Conservation (phyloP, 2,113 vertebrate species). For the Rhagologus leucostigma region DNA sequence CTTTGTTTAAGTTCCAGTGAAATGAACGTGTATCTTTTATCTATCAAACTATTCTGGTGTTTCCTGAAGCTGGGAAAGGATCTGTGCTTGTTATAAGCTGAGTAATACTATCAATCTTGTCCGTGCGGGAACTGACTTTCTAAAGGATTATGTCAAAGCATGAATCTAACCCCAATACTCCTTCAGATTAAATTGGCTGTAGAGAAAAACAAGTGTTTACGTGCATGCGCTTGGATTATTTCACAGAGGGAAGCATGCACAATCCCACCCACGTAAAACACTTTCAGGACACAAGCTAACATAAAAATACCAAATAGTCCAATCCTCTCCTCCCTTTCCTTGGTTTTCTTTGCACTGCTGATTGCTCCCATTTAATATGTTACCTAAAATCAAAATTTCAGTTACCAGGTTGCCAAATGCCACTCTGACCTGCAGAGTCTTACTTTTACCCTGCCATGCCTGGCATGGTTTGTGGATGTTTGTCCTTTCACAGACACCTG, state of each 20-base stretch:
- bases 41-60: not conserved
- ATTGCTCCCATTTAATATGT: not conserved
- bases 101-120: not conserved
- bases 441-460: too few relatives aligned
- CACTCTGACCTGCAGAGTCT: not conserved
- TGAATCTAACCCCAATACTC: not conserved
- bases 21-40: not conserved
- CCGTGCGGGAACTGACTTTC: not conserved
- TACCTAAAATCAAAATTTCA: not conserved
- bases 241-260: not conserved
- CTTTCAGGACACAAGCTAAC: not conserved
- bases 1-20: not conserved
- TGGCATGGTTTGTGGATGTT: too few relatives aligned
- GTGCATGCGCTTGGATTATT: not conserved
- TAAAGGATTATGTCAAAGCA: not conserved
- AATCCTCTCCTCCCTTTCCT: not conserved
- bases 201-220: not conserved
- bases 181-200: not conserved
- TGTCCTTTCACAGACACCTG: too few relatives aligned
- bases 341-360: not conserved
- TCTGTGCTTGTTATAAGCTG: not conserved
- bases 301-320: not conserved
- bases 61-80: not conserved
- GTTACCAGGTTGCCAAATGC: not conserved
- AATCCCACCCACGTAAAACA: not conserved